A percentile compares a stretch with the other conserved stretches of the same genome.
Conservation (phyloP, 2,888 invertebrate genomes). For the Scaptodrosophila latifasciaeformis region DNA sequence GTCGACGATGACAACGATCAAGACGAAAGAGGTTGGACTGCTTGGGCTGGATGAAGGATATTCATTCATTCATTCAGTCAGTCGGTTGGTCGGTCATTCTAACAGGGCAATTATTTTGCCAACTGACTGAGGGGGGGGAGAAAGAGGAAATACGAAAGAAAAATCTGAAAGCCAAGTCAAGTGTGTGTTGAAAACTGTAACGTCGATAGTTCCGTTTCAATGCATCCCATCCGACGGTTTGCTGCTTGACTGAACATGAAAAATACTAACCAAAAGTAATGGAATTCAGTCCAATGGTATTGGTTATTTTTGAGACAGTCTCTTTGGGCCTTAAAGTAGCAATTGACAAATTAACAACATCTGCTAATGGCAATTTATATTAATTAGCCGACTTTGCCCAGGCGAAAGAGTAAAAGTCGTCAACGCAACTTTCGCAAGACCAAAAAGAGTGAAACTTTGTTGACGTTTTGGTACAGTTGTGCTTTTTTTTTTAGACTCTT, state of each 20-base stretch:
- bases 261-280: constrained; percentile 3
- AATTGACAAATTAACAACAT: constrained; percentile 25
- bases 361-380: constrained; percentile 31
- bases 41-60: no score
- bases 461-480: background rate
- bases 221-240: constrained; percentile 41
- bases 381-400: constrained; percentile 4
- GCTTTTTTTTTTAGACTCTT: no score
- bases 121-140: no score
- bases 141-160: constrained; percentile 4
- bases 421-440: background rate
- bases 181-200: constrained; percentile 47
- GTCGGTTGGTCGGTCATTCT: background rate
- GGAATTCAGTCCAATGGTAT: no score
- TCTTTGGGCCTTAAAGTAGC: constrained; percentile 22
- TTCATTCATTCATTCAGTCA: no score
- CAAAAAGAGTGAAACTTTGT: constrained; percentile 34
- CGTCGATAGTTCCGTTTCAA: constrained; percentile 50
- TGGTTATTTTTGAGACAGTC: no score
- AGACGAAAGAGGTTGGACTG: no score
- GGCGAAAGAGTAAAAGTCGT: background rate
- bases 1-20: no score
- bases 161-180: constrained; percentile 10
- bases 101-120: constrained; percentile 1
- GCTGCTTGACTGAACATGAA: constrained; percentile 24